phyloP scores from a whole-genome alignment of 2,113 vertebrate genomes.

The Spheniscus mendiculus region DNA sequence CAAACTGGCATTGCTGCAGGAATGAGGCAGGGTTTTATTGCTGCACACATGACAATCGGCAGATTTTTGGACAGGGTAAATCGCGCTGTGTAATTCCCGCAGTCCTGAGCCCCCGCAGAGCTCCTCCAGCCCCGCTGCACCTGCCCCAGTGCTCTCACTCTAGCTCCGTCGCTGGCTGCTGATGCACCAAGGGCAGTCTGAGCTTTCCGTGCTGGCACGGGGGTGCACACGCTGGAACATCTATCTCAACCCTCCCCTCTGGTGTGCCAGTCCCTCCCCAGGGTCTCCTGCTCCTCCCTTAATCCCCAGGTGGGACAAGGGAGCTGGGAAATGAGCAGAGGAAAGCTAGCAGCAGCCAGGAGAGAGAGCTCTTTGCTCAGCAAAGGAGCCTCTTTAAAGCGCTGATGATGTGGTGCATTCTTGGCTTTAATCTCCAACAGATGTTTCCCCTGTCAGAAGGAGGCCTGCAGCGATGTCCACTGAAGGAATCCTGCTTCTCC shows the following conservation, averaged over 20 bases:
- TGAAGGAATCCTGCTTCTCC: neutral
- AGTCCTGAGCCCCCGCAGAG: neutral
- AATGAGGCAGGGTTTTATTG: neutral
- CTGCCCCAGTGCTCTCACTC: neutral
- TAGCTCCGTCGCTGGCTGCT: neutral
- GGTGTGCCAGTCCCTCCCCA: neutral
- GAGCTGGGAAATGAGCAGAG: neutral
- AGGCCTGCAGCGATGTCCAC: neutral
- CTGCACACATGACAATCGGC: neutral
- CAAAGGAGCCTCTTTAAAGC: neutral
- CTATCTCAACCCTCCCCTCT: neutral
- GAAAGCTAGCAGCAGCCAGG: slow-evolving; percentile 33
- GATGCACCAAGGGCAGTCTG: neutral
- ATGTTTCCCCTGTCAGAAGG: neutral
- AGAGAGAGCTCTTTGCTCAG: slow-evolving; percentile 59
- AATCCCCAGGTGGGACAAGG: neutral
- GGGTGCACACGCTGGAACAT: neutral
- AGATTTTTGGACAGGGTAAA: neutral
- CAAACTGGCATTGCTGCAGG: neutral
- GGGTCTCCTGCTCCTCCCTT: neutral
- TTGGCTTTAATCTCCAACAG: neutral
- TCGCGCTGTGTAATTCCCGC: accelerated
- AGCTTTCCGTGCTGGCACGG: neutral
- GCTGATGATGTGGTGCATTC: neutral
- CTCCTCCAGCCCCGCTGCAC: neutral